These are phyloP conservation scores for Pseudomyrmex gracilis DNA, from an alignment of 1,140 invertebrate genomes.

Conservation along the genomic window DNA sequence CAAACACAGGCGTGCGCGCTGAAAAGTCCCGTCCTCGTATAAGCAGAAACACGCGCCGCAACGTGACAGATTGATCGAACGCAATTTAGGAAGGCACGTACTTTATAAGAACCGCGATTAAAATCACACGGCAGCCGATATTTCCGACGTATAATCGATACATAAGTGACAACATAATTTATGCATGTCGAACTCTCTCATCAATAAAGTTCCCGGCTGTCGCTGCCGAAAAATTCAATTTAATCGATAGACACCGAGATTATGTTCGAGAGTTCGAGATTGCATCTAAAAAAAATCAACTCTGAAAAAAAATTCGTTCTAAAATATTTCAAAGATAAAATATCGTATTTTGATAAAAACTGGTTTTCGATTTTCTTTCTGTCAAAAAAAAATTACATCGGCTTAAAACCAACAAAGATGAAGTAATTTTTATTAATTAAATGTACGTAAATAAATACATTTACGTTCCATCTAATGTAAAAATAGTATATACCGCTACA, in stretches of 20 bases:
- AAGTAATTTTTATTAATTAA: too few species aligned
- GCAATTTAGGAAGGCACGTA: conserved; percentile 69
- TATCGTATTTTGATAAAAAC: too few species aligned
- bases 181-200: not conserved
- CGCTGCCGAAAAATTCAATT: not conserved
- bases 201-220: not conserved
- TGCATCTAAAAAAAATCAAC: too few species aligned
- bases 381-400: too few species aligned
- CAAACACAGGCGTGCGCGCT: conserved; percentile 2
- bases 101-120: conserved; percentile 80
- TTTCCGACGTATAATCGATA: conserved; percentile 5
- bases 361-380: too few species aligned
- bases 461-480: not conserved
- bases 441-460: not conserved
- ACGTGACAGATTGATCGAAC: conserved; percentile 69
- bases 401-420: too few species aligned
- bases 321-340: too few species aligned
- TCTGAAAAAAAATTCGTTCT: too few species aligned
- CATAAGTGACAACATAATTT: conserved; percentile 34
- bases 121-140: conserved; percentile 78
- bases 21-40: conserved; percentile 22
- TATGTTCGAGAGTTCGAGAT: too few species aligned
- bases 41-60: conserved; percentile 32
- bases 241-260: not conserved
- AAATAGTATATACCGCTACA: not conserved